Evolutionary conservation across 2,113 vertebrate genomes (phyloP).

Genomic region (Genyomyrus donnyi): DNA sequence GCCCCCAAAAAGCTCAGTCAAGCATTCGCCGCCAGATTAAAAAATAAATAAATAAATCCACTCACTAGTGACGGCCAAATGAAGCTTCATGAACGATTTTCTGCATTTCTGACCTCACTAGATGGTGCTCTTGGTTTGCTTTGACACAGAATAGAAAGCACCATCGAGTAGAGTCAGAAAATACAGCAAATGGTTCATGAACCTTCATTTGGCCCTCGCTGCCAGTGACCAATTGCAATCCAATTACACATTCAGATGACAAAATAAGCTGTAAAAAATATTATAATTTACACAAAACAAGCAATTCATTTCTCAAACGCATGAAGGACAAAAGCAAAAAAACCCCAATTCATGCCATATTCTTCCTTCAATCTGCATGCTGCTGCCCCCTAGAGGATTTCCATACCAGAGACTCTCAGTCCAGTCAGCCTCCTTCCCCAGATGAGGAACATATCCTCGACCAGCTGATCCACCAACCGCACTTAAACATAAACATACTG

Average conservation of each 20-base stretch:
- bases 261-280: neutral
- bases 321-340: slow-evolving; percentile 35
- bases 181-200: neutral
- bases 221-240: neutral
- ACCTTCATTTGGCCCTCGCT: neutral
- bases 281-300: neutral
- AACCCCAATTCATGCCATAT: neutral
- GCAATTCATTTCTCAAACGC: slow-evolving; percentile 1
- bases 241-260: neutral
- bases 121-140: neutral
- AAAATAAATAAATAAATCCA: neutral
- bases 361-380: slow-evolving; percentile 36
- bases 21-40: neutral
- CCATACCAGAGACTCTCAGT: slow-evolving; percentile 42
- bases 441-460: slow-evolving; percentile 42
- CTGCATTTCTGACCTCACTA: neutral
- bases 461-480: slow-evolving; percentile 43
- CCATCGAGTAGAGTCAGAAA: neutral
- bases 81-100: neutral
- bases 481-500: slow-evolving; percentile 42
- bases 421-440: slow-evolving; percentile 43
- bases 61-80: neutral
- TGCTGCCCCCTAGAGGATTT: slow-evolving; percentile 27
- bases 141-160: neutral
- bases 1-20: neutral